phyloP scores from a whole-genome alignment of 2,888 invertebrate species.

The Desoria tigrina region DNA sequence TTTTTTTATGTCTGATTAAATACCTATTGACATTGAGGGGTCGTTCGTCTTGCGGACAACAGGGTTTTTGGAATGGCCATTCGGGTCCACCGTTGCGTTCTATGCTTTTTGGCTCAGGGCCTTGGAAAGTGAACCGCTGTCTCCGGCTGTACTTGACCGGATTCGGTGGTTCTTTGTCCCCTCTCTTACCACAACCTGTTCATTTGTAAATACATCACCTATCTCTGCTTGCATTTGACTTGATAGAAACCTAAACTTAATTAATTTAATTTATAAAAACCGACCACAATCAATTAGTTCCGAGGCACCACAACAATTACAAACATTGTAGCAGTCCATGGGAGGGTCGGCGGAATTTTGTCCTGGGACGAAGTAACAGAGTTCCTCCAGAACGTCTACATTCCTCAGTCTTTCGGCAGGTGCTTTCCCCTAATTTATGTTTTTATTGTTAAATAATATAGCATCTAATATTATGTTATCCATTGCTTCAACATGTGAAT shows the following conservation, averaged over 20 bases:
- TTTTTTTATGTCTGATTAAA: no score
- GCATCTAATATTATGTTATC: no score
- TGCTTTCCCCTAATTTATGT: constrained; percentile 15
- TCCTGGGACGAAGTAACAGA: constrained; percentile 35
- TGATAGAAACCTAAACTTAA: no score
- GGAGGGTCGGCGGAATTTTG: neutral
- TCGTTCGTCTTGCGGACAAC: no score
- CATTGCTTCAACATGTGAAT: no score
- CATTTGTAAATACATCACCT: no score
- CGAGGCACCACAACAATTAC: constrained; percentile 3
- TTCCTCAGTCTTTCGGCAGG: constrained; percentile 32
- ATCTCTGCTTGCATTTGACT: no score
- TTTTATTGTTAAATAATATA: no score
- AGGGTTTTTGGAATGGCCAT: neutral
- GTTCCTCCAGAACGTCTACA: constrained; percentile 37
- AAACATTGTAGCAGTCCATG: constrained; percentile 31
- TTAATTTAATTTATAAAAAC: no score
- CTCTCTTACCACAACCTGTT: neutral
- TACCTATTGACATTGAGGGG: no score
- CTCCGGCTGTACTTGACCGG: constrained; percentile 39
- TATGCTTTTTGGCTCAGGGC: neutral
- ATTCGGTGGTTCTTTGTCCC: constrained; percentile 10
- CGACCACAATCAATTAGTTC: neutral
- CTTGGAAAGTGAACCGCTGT: constrained; percentile 41
- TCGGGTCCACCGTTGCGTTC: neutral